phyloP scores from a whole-genome alignment of 2,888 invertebrate species.

The Drosophila ezoana region DNA sequence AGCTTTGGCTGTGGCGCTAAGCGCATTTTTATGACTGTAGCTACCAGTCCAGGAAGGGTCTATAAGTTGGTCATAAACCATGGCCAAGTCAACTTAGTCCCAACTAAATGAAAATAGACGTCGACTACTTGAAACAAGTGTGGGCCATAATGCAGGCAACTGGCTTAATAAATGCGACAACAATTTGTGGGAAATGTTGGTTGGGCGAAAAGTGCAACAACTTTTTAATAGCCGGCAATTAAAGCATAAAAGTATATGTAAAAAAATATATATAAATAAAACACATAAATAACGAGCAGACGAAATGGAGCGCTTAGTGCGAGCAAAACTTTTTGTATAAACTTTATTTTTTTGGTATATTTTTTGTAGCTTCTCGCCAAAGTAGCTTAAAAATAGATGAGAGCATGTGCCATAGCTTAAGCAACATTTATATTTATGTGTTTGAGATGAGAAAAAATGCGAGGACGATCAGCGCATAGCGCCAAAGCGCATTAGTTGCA shows the following conservation, averaged over 20 bases:
- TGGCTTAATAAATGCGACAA: conserved; percentile 53
- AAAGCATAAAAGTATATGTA: conserved; percentile 34
- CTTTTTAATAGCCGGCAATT: conserved; percentile 73
- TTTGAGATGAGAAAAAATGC: conserved; percentile 54
- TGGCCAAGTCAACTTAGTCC: conserved; percentile 40
- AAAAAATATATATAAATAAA: conserved; percentile 22
- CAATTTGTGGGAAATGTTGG: conserved; percentile 49
- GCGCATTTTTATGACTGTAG: conserved; percentile 63
- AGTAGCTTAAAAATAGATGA: conserved; percentile 66
- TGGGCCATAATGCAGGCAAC: conserved; percentile 35
- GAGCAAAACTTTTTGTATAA: conserved; percentile 4
- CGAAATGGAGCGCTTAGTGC: conserved; percentile 2
- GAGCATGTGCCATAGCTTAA: conserved; percentile 60
- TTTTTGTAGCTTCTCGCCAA: conserved; percentile 19
- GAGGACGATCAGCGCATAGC: conserved; percentile 56
- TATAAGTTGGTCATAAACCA: conserved; percentile 56
- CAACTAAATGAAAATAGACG: conserved; percentile 57
- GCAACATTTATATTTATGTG: conserved; percentile 59
- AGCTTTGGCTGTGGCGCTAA: conserved; percentile 45
- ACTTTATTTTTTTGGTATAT: background rate
- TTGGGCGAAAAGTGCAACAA: conserved; percentile 61
- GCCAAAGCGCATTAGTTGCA: conserved; percentile 67
- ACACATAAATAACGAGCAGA: conserved; percentile 30
- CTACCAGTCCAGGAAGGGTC: conserved; percentile 13
- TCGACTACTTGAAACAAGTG: conserved; percentile 15